Percentiles rank a stretch among this genome's conserved stretches.
Evolutionary conservation across 2,888 invertebrate genomes (phyloP).

Genomic region (Yponomeuta evonymella): DNA sequence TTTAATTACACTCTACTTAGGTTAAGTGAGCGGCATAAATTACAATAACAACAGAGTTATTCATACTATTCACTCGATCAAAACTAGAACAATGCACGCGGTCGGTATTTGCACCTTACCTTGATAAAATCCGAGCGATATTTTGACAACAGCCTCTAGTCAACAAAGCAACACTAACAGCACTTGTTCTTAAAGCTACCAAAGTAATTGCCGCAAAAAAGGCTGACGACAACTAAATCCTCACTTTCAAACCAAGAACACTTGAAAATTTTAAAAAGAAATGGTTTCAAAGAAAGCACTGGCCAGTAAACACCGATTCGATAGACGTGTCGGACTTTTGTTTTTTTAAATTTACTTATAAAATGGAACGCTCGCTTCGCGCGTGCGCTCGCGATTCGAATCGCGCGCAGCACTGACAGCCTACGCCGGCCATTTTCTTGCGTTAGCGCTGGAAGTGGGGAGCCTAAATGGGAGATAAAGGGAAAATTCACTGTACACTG

Average conservation of each 20-base stretch:
- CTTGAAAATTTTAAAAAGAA: not conserved
- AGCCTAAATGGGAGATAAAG: slow-evolving; percentile 53
- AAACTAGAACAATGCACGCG: not conserved
- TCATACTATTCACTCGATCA: not conserved
- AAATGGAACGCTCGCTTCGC: slow-evolving; percentile 31
- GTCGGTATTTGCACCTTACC: slow-evolving; percentile 40
- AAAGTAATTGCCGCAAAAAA: slow-evolving; percentile 30
- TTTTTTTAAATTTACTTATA: slow-evolving; percentile 25
- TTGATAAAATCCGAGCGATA: slow-evolving; percentile 48
- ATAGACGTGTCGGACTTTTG: not conserved
- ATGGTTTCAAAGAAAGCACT: slow-evolving; percentile 1
- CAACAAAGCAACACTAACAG: slow-evolving; percentile 50
- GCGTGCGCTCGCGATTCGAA: slow-evolving; percentile 54
- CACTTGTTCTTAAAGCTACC: slow-evolving; percentile 29
- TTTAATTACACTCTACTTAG: not conserved
- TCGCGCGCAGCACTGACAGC: slow-evolving; percentile 58
- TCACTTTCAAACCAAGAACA: not conserved
- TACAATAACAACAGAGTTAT: not conserved
- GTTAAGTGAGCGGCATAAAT: not conserved
- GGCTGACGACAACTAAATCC: not conserved
- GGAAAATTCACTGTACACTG: not conserved
- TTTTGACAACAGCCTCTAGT: slow-evolving; percentile 61
- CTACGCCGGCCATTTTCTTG: slow-evolving; percentile 56
- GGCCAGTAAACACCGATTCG: slow-evolving; percentile 14
- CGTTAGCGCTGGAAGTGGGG: slow-evolving; percentile 48